A percentile compares a stretch with the other conserved stretches of the same genome.
Conservation (phyloP, 2,113 vertebrate genomes). For the Grammomys surdaster region DNA sequence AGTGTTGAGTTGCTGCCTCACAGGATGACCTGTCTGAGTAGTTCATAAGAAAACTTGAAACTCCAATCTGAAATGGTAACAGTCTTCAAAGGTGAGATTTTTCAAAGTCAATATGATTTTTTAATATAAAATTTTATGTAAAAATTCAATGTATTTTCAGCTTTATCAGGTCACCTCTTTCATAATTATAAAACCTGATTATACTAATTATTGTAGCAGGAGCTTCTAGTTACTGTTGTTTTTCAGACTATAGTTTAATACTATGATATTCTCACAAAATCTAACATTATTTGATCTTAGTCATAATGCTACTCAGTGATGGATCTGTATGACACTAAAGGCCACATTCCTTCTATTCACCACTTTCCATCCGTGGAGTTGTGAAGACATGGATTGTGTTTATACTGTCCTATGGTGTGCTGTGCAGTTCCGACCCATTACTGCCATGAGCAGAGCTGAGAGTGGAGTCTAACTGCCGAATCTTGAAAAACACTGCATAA, state of each 20-base stretch:
- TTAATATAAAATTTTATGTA: constrained; percentile 14
- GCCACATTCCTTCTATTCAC: not conserved
- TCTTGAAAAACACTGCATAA: constrained; percentile 19
- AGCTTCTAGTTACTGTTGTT: not conserved
- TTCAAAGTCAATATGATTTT: not conserved
- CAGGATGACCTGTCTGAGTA: not conserved
- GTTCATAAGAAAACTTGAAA: not conserved
- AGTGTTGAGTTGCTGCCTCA: not conserved
- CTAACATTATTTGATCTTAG: not conserved
- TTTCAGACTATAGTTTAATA: constrained; percentile 22
- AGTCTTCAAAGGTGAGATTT: not conserved
- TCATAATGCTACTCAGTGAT: constrained; percentile 25
- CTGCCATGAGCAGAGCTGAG: not conserved
- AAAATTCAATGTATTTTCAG: not conserved
- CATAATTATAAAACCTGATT: not conserved
- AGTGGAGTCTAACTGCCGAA: not conserved
- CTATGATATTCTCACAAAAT: not conserved
- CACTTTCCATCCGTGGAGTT: not conserved
- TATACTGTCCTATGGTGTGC: constrained; percentile 33
- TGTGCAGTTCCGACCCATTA: constrained; percentile 6
- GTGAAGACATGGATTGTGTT: constrained; percentile 22
- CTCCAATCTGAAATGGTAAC: not conserved
- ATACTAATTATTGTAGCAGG: not conserved
- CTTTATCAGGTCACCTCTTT: not conserved
- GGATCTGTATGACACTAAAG: not conserved